These are phyloP conservation scores for Psittacula cyanocephala DNA, from an alignment of 2,113 vertebrate species.

Conservation along the genomic window DNA sequence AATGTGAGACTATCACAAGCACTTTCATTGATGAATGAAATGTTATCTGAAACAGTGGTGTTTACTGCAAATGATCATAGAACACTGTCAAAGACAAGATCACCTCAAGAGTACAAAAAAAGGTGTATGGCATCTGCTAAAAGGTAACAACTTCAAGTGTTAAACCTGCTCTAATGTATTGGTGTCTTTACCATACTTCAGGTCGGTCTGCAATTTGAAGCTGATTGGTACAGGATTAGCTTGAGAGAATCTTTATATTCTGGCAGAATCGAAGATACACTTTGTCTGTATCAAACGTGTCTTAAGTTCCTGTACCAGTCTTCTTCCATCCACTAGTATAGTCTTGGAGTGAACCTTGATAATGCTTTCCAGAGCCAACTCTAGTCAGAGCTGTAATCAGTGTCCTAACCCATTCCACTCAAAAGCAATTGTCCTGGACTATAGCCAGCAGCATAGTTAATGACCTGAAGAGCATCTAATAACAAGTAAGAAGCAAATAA, in stretches of 20 bases:
- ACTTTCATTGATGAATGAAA: slow-evolving; percentile 79
- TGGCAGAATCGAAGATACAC: not conserved
- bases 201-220: not conserved
- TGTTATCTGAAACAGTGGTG: slow-evolving; percentile 64
- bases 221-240: not conserved
- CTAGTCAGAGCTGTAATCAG: not conserved
- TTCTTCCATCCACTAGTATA: not conserved
- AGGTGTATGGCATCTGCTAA: not conserved
- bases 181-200: not conserved
- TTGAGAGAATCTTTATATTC: not conserved
- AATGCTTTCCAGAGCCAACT: not conserved
- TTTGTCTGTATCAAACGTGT: not conserved
- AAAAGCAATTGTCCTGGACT: not conserved
- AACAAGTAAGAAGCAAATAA: not conserved
- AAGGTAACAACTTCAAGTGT: slow-evolving; percentile 50
- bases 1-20: slow-evolving; percentile 82
- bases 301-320: not conserved
- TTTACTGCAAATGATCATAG: slow-evolving; percentile 1
- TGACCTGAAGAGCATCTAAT: not conserved
- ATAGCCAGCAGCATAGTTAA: not conserved
- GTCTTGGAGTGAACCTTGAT: not conserved
- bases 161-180: not conserved
- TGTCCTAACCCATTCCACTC: not conserved
- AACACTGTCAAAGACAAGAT: not conserved
- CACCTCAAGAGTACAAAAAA: not conserved